Base-by-base conservation (phyloP, 2,888 invertebrate species). In the Amiota communis region DNA sequence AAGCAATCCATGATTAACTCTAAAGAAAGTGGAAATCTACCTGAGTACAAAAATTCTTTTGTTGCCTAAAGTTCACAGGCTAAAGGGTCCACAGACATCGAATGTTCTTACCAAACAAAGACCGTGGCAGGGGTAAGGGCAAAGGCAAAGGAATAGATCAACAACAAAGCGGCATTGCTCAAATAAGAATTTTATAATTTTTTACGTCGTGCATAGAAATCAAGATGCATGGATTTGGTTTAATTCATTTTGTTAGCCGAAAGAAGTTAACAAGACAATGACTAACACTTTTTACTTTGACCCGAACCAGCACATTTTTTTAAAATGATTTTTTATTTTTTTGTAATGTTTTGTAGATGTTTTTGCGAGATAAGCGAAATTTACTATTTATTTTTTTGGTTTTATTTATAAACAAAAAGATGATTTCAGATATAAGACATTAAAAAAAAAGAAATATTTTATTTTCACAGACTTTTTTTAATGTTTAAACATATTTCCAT, bases 201-300 rank as follows among this genome's bases (percentile, higher is more conserved):
- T 36, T 2, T 36, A 36, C 36, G 36, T 36, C 36, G 36, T 36
- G 36, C 53, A n/a, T 53, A 53, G 8, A n/a, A n/a, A n/a, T 53
- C 53, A 53, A 53, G 12, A 53, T 53, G 53, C n/a, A 53, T 53
- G 53, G 53, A 53, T 12, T 63, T 63, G 23, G 51, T 70, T 70
- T 46, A 73, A 74, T 71, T 79, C 73, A 77, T 80, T 83, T 82
- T 36, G 3, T 36, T 36, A 6, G 36, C 36, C 36, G 6, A 36
- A 36, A 36, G 6, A 81, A 86, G 78, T 83, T 84, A 87, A 86
- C 84, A 85, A 86, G 84, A 74, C 84, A 81, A 85, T 87, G 87
- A 86, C 85, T 82, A 86, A 83, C 83, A 81, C 84, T 84, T 86
- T 84, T 78, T 67, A 59, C 48, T 63, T 56, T 63, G 69, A 71